Evolutionary conservation across 1,140 invertebrate genomes (phyloP), one percentile per base, ranked within the genome.

Genomic region (Bombus difficillimus): DNA sequence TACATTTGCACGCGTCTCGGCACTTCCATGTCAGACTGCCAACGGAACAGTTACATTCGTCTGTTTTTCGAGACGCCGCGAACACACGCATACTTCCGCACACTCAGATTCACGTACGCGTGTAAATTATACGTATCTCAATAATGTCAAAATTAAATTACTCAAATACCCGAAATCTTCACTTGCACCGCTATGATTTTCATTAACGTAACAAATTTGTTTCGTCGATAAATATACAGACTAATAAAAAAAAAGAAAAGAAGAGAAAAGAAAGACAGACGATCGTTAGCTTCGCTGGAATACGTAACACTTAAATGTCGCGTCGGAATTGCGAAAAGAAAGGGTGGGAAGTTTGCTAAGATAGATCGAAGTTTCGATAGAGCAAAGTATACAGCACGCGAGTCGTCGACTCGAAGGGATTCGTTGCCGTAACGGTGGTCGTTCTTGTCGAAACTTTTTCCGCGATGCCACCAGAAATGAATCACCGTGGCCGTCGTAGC

Each of bases 381-480:
- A 47, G 83, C 80, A 89, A 84, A 86, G 87, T 80, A 62, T n/a
- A 37, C 74, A 59, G 43, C 41, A 81, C 88, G 80, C 84, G 74
- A n/a, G 28, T 68, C 74, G 72, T 47, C 68, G 66, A 32, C 53
- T 57, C 39, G 74, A 34, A 68, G 53, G 76, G 68, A 90, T 89
- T 84, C 81, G 81, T 87, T 87, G 79, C 81, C 53, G 59, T 47
- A 79, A 81, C 81, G 82, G 71, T 82, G 74, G 71, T 80, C 68
- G 64, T 89, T 89, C 69, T 86, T 69, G 74, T 84, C 83, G 66
- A 86, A 88, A 87, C 72, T 89, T 87, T 89, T 85, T 89, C 81
- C 79, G 37, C 71, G 79, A 59, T 57, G 68, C 79, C 62, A 69
- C 72, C 69, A 87, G 88, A 87, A 89, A 90, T 90, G 88, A 90